These are phyloP conservation scores for Pelosia muscerda DNA, from an alignment of 2,888 invertebrate species.

Conservation along the genomic window DNA sequence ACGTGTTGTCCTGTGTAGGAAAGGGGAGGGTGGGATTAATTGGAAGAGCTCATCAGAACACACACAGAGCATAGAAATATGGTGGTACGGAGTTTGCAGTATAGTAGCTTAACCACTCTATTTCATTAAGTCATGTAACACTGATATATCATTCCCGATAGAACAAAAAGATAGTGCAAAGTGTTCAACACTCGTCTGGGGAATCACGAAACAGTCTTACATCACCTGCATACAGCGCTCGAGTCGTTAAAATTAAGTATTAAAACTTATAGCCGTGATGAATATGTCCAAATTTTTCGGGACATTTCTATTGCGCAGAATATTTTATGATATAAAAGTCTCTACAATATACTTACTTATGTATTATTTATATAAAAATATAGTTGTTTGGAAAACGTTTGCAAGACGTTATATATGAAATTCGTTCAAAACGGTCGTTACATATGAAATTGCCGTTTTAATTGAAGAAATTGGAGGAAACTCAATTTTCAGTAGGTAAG, in stretches of 20 bases:
- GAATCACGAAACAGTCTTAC: not conserved
- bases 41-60: too few species aligned
- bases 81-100: too few species aligned
- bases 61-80: too few species aligned
- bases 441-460: too few species aligned
- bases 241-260: constrained; percentile 6
- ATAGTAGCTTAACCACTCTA: not conserved
- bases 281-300: constrained; percentile 8
- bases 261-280: constrained; percentile 8
- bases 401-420: too few species aligned
- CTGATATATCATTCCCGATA: not conserved
- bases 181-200: not conserved
- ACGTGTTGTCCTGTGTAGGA: too few species aligned
- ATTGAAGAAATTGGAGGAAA: too few species aligned
- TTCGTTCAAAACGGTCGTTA: too few species aligned
- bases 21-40: too few species aligned
- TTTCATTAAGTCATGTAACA: not conserved
- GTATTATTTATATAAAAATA: not conserved
- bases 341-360: not conserved
- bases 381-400: not conserved
- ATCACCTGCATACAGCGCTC: not conserved
- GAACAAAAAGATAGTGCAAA: constrained; percentile 4
- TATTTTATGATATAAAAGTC: not conserved
- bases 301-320: not conserved
- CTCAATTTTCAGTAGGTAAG: too few species aligned